A percentile compares a stretch with the other conserved stretches of the same genome.
Evolutionary conservation across 2,888 invertebrate genomes (phyloP).

Genomic region (Pogonocherus hispidulus): DNA sequence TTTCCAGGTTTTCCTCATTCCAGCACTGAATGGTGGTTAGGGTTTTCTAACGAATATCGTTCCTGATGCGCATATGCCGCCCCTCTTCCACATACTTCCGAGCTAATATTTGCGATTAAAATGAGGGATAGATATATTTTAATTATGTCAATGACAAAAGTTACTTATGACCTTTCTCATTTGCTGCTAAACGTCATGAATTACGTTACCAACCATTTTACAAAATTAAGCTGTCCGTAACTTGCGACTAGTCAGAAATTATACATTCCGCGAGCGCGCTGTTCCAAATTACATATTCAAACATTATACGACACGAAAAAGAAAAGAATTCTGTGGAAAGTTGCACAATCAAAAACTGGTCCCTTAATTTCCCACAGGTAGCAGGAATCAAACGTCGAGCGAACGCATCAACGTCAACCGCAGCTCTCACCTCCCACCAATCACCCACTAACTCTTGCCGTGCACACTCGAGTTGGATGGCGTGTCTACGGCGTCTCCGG

Average conservation of each 20-base stretch:
- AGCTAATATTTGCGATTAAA: too few relatives aligned
- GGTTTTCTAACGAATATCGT: too few relatives aligned
- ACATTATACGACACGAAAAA: slow-evolving; percentile 37
- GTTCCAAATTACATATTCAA: slow-evolving; percentile 49
- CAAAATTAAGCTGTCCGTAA: slow-evolving; percentile 24
- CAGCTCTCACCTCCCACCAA: slow-evolving; percentile 55
- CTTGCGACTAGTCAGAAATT: slow-evolving; percentile 35
- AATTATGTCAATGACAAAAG: too few relatives aligned
- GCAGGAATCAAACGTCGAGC: slow-evolving; percentile 61
- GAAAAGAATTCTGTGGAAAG: slow-evolving; percentile 44
- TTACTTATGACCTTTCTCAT: too few relatives aligned
- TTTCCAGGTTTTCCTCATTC: too few relatives aligned
- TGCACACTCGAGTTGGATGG: slow-evolving; percentile 43
- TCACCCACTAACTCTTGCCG: slow-evolving; percentile 29
- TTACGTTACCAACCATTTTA: slow-evolving; percentile 16
- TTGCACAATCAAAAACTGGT: slow-evolving; percentile 56
- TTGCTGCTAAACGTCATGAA: background rate
- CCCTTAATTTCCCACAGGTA: slow-evolving; percentile 63
- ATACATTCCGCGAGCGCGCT: slow-evolving; percentile 44
- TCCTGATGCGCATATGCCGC: too few relatives aligned
- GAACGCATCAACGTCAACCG: slow-evolving; percentile 62
- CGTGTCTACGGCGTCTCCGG: slow-evolving; percentile 54
- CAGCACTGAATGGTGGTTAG: too few relatives aligned
- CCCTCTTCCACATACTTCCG: too few relatives aligned
- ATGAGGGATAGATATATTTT: too few relatives aligned